phyloP scores from a whole-genome alignment of 2,113 vertebrate genomes.

The Pyrgilauda ruficollis region DNA sequence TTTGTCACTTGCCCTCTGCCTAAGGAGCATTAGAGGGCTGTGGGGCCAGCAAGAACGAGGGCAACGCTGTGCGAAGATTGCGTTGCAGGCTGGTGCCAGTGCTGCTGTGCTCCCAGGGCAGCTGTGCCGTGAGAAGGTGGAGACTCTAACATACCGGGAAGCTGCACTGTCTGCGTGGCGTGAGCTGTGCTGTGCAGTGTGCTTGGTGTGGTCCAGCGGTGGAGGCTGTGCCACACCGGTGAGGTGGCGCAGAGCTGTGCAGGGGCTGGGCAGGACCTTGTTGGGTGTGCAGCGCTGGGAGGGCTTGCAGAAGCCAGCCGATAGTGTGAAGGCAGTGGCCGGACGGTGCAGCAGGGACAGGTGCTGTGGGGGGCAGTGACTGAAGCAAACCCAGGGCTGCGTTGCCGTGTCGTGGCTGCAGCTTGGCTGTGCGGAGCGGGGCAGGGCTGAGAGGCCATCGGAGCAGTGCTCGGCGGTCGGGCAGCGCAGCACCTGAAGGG shows the following conservation, averaged over 20 bases:
- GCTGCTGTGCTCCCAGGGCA: background rate
- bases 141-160: accelerated
- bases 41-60: background rate
- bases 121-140: background rate
- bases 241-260: accelerated
- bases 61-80: no score
- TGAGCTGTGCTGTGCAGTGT: background rate
- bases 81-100: background rate
- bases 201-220: background rate
- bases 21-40: background rate
- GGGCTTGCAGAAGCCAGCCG: background rate
- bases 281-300: background rate
- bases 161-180: accelerated
- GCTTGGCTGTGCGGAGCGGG: background rate
- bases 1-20: background rate
- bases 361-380: background rate
- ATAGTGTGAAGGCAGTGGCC: background rate
- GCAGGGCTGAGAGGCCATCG: background rate
- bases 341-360: background rate
- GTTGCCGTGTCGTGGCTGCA: background rate
- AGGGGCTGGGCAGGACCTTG: background rate
- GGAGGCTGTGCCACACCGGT: background rate
- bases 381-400: background rate
- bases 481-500: background rate
- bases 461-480: background rate